These are phyloP conservation scores for Naso thynnoides DNA, from an alignment of 2,797 vertebrate species.

Conservation along the genomic window DNA sequence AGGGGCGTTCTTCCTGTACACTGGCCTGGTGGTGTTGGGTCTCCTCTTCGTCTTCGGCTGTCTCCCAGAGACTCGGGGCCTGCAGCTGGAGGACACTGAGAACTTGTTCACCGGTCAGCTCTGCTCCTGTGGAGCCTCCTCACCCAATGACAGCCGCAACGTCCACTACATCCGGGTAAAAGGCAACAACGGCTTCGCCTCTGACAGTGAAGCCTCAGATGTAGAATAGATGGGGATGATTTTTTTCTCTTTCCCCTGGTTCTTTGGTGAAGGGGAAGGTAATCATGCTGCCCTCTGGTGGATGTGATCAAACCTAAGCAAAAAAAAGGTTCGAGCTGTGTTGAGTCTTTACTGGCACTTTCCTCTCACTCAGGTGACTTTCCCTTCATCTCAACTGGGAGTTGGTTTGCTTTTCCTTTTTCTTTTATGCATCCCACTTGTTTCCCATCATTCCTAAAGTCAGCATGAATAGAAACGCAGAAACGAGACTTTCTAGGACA, in stretches of 20 bases:
- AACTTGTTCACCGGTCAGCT: slow-evolving; percentile 89
- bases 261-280: background rate
- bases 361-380: background rate
- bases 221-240: slow-evolving; percentile 83
- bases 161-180: slow-evolving; percentile 95
- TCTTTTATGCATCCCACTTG: background rate
- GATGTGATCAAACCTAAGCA: background rate
- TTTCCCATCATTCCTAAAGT: slow-evolving; percentile 15
- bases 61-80: slow-evolving; percentile 95
- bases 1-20: slow-evolving; percentile 97
- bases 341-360: background rate
- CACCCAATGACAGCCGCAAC: slow-evolving; percentile 63
- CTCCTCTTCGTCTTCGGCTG: slow-evolving; percentile 92
- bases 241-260: slow-evolving; percentile 16
- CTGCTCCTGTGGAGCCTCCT: slow-evolving; percentile 89
- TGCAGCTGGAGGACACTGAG: slow-evolving; percentile 95
- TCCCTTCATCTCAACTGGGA: slow-evolving; percentile 23
- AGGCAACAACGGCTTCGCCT: slow-evolving; percentile 90
- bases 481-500: background rate
- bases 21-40: slow-evolving; percentile 89
- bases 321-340: background rate
- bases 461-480: slow-evolving; percentile 1
- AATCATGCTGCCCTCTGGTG: slow-evolving; percentile 14
- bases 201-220: slow-evolving; percentile 92
- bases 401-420: background rate